These are phyloP conservation scores for Climacteris rufus DNA, from an alignment of 2,113 vertebrate genomes.

Conservation along the genomic window DNA sequence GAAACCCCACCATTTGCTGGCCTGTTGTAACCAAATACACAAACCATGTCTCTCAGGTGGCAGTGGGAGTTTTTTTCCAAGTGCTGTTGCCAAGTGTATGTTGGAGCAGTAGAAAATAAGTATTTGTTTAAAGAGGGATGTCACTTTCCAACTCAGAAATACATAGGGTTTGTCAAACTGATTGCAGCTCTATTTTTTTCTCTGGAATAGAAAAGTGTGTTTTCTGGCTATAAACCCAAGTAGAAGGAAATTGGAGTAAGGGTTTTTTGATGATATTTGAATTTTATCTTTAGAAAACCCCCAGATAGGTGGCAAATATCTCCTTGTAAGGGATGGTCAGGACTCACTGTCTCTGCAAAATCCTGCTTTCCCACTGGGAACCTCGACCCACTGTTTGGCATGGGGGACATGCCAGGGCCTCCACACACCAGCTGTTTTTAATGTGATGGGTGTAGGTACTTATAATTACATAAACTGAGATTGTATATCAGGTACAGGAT, in stretches of 20 bases:
- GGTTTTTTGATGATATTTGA: background rate
- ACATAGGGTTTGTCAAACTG: background rate
- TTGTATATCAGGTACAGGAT: background rate
- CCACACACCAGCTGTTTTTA: background rate
- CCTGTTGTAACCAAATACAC: conserved; percentile 16
- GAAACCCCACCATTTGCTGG: background rate
- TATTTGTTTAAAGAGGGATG: conserved; percentile 24
- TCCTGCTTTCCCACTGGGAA: background rate
- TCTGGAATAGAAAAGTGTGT: background rate
- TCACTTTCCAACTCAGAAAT: background rate
- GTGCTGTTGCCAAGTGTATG: background rate
- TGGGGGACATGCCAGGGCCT: background rate
- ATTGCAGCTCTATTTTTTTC: background rate
- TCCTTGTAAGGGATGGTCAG: background rate
- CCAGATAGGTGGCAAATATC: background rate
- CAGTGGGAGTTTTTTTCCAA: background rate
- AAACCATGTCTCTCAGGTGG: background rate
- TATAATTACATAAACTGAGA: background rate
- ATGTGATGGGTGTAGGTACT: background rate
- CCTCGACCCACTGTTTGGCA: fast-evolving
- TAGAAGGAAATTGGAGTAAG: background rate
- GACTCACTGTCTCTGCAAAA: background rate
- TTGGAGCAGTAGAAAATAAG: background rate
- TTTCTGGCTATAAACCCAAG: background rate
- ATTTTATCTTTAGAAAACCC: background rate